These are phyloP conservation scores for Cheumatopsyche charites DNA, from an alignment of 1,140 invertebrate species.

Conservation along the genomic window DNA sequence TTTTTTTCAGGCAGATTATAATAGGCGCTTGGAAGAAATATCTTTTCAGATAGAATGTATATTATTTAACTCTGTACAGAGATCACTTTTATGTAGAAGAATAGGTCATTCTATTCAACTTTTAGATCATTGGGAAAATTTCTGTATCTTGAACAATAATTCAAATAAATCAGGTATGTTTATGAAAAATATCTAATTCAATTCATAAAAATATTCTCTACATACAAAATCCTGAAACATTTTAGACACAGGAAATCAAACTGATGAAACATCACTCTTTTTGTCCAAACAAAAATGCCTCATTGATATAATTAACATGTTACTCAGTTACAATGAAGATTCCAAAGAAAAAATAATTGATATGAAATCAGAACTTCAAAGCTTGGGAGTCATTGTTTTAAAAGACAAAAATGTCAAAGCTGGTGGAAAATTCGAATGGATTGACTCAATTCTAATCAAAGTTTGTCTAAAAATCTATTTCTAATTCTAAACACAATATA, in stretches of 20 bases:
- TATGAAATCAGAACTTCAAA: slow-evolving; percentile 50
- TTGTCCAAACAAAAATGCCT: slow-evolving; percentile 59
- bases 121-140: slow-evolving; percentile 46
- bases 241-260: slow-evolving; percentile 50
- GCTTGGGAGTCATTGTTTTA: slow-evolving; percentile 56
- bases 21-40: slow-evolving; percentile 72
- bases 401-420: slow-evolving; percentile 69
- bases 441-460: slow-evolving; percentile 92
- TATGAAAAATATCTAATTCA: not conserved
- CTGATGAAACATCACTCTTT: slow-evolving; percentile 63
- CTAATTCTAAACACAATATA: slow-evolving; percentile 20
- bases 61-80: slow-evolving; percentile 53
- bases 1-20: slow-evolving; percentile 69
- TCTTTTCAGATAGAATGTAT: slow-evolving; percentile 55
- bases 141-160: slow-evolving; percentile 23
- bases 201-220: slow-evolving; percentile 19
- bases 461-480: too few relatives aligned
- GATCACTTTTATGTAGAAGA: slow-evolving; percentile 42
- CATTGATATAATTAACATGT: slow-evolving; percentile 54
- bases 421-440: slow-evolving; percentile 95
- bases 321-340: slow-evolving; percentile 48
- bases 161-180: slow-evolving; percentile 14
- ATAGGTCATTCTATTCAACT: slow-evolving; percentile 43
- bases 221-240: not conserved
- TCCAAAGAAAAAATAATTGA: slow-evolving; percentile 42